These are phyloP conservation scores for Poicephalus gulielmi DNA, from an alignment of 2,113 vertebrate species.

Conservation along the genomic window DNA sequence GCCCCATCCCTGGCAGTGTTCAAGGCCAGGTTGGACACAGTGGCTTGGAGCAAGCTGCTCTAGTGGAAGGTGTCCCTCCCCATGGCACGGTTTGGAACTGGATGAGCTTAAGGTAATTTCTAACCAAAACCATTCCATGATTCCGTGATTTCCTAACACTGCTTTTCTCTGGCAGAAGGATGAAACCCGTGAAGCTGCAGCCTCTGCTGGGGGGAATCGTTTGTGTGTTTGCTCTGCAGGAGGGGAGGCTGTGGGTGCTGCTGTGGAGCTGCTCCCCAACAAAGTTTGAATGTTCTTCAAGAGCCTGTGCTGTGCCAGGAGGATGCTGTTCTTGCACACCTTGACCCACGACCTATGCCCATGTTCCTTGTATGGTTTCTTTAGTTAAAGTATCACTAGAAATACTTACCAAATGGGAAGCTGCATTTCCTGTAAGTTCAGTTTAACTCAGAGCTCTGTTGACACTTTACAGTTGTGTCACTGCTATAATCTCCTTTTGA, in stretches of 20 bases:
- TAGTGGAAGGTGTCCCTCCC: neutral
- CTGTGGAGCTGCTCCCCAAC: neutral
- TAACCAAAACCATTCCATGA: neutral
- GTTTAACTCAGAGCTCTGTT: neutral
- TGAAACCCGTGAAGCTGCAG: neutral
- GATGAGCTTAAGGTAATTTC: neutral
- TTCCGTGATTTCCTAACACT: neutral
- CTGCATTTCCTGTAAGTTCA: neutral
- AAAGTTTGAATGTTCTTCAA: neutral
- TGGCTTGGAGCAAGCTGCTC: neutral
- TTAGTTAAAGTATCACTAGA: neutral
- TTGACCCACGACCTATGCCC: neutral
- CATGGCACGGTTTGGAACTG: neutral
- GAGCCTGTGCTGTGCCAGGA: neutral
- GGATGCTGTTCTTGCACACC: neutral
- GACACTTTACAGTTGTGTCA: neutral
- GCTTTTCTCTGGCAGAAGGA: neutral
- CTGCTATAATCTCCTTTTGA: neutral
- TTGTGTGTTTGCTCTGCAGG: neutral
- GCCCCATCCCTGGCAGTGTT: too few relatives aligned
- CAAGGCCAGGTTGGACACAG: neutral
- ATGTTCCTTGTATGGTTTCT: neutral
- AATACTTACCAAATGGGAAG: neutral
- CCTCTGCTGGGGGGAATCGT: neutral
- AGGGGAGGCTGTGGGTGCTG: neutral